These are phyloP conservation scores for Antidorcas marsupialis DNA, from an alignment of 2,113 vertebrate genomes.

Conservation along the genomic window DNA sequence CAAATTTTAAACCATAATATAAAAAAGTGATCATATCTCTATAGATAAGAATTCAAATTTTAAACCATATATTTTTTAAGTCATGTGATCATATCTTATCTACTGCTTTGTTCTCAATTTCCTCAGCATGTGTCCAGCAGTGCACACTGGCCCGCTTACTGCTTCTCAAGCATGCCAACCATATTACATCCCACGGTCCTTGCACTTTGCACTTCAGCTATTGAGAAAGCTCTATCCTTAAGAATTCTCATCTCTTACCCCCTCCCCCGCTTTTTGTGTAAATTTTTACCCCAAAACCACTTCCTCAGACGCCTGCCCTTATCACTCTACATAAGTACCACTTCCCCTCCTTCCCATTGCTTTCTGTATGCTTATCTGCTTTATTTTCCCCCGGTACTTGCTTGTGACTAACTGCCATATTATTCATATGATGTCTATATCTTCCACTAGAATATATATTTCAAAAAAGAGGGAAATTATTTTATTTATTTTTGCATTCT, in stretches of 20 bases:
- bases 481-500: not conserved
- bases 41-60: not conserved
- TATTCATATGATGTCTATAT: not conserved
- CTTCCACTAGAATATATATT: not conserved
- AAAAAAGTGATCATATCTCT: not conserved
- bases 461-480: not conserved
- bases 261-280: not conserved
- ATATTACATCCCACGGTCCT: not conserved
- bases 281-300: not conserved
- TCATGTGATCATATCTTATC: not conserved
- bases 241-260: not conserved
- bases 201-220: not conserved
- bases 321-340: not conserved
- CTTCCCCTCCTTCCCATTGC: not conserved
- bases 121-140: not conserved
- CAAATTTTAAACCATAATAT: not conserved
- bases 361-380: not conserved
- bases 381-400: not conserved
- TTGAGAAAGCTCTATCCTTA: not conserved
- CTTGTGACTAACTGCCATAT: not conserved
- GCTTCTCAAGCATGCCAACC: not conserved
- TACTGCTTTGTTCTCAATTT: not conserved
- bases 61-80: not conserved
- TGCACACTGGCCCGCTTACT: not conserved
- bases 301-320: not conserved